Conservation (phyloP, 1,140 invertebrate genomes). For the Helicoverpa zea region DNA sequence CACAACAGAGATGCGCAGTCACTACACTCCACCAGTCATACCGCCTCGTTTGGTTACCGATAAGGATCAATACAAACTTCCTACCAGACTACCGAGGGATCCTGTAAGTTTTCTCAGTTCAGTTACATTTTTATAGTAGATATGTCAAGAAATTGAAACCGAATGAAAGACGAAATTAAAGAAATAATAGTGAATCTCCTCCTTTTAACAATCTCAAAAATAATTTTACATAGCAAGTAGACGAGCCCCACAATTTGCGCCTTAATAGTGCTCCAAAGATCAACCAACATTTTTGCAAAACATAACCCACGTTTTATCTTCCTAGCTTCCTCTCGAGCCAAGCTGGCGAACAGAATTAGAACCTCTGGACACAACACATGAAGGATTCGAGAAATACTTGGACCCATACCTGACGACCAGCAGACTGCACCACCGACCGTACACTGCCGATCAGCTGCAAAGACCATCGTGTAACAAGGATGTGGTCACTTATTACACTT, state of each 20-base stretch:
- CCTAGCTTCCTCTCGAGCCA: conserved; percentile 54
- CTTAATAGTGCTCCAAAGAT: no score
- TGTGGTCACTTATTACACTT: conserved; percentile 76
- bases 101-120: conserved; percentile 57
- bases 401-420: conserved; percentile 80
- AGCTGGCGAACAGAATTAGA: conserved; percentile 68
- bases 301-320: background rate
- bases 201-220: no score
- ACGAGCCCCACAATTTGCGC: no score
- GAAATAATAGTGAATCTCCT: no score
- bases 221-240: no score
- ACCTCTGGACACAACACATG: conserved; percentile 73
- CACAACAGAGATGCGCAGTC: conserved; percentile 66
- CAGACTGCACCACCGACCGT: conserved; percentile 73
- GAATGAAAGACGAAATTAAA: no score
- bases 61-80: conserved; percentile 74
- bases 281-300: no score
- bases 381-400: conserved; percentile 76
- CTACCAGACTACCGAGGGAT: conserved; percentile 55
- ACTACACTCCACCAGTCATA: conserved; percentile 57
- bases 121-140: no score
- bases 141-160: no score
- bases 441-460: conserved; percentile 69
- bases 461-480: conserved; percentile 68
- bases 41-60: conserved; percentile 66